Percentiles rank a stretch among this genome's conserved stretches.
These are phyloP conservation scores for Drosophila watanabei DNA, from an alignment of 1,140 invertebrate genomes.

Conservation along the genomic window DNA sequence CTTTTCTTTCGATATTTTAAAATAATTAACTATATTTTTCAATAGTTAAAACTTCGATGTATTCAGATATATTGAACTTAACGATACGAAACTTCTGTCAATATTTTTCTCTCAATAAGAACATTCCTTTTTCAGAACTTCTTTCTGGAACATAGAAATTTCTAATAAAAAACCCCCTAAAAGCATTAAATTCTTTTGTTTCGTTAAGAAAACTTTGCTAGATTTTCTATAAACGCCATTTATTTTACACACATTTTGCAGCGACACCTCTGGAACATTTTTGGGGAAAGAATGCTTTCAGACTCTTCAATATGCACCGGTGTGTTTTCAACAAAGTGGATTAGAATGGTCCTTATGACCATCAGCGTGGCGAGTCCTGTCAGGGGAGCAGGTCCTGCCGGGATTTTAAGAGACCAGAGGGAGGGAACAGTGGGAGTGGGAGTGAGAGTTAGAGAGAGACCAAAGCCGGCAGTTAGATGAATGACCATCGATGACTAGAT, in stretches of 20 bases:
- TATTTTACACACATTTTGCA: conserved; percentile 18
- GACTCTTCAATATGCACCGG: conserved; percentile 69
- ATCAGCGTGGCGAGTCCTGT: conserved; percentile 30
- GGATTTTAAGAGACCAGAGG: background rate
- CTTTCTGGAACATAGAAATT: background rate
- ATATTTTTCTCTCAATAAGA: background rate
- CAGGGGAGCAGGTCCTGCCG: background rate
- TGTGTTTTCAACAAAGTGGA: conserved; percentile 73
- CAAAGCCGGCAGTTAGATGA: conserved; percentile 62
- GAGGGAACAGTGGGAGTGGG: no score
- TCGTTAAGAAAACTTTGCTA: no score
- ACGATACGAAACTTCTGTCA: background rate
- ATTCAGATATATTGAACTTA: background rate
- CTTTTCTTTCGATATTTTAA: no score
- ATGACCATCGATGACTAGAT: conserved; percentile 71
- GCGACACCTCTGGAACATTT: conserved; percentile 25
- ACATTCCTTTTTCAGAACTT: background rate
- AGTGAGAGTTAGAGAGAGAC: background rate
- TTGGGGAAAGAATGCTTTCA: conserved; percentile 33
- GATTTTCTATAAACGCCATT: conserved; percentile 5
- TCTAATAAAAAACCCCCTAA: background rate
- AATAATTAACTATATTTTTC: no score
- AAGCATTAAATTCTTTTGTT: background rate
- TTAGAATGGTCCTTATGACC: conserved; percentile 73
- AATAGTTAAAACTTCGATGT: background rate